These are phyloP conservation scores for Cetonia aurata DNA, from an alignment of 2,888 invertebrate species.

Conservation along the genomic window DNA sequence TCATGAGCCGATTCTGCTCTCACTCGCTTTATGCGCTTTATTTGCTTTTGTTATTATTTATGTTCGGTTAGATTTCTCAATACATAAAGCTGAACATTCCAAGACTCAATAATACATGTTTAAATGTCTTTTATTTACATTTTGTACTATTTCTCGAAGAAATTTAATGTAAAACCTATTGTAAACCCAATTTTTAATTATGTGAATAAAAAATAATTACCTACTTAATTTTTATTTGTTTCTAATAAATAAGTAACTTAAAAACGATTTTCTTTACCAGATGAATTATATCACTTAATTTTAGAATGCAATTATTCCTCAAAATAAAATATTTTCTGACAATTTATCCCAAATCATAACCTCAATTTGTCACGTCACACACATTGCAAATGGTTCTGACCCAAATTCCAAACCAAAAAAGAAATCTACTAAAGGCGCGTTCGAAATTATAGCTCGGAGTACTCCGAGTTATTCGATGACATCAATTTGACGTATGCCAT, in stretches of 20 bases:
- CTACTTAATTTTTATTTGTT: conserved; percentile 1
- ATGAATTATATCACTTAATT: too few species aligned
- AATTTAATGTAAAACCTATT: conserved; percentile 21
- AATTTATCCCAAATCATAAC: too few species aligned
- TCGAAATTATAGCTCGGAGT: too few species aligned
- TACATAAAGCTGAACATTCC: conserved; percentile 68
- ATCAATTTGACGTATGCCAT: too few species aligned
- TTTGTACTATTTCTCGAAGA: conserved; percentile 32
- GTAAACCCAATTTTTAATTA: conserved; percentile 33
- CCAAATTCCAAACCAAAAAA: too few species aligned
- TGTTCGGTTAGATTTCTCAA: conserved; percentile 96
- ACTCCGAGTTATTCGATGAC: too few species aligned
- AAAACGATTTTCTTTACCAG: not conserved
- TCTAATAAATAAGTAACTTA: not conserved
- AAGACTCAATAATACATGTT: conserved; percentile 72
- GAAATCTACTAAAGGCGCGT: too few species aligned
- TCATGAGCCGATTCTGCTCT: conserved; percentile 93
- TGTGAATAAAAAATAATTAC: conserved; percentile 1
- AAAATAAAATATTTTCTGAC: too few species aligned
- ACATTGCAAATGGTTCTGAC: too few species aligned
- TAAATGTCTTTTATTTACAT: not conserved
- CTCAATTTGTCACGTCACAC: too few species aligned
- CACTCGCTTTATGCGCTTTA: conserved; percentile 87
- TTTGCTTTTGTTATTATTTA: conserved; percentile 94
- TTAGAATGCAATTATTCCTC: too few species aligned